phyloP scores from a whole-genome alignment of 2,888 invertebrate species.

The Scrobipalpa costella region DNA sequence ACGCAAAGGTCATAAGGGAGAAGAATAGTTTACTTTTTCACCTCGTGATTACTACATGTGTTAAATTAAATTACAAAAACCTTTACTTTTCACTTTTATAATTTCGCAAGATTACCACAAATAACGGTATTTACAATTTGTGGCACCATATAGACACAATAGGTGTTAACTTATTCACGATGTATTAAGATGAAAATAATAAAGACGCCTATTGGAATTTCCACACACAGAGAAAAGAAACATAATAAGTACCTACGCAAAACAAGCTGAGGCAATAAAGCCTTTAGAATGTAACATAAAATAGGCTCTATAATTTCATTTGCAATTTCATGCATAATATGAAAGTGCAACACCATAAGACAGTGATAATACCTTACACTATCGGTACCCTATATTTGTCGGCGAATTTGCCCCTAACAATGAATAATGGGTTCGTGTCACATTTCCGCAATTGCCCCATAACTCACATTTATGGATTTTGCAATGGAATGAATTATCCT shows the following conservation, averaged over 20 bases:
- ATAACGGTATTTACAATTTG: no score
- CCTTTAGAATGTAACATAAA: not conserved
- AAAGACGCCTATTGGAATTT: no score
- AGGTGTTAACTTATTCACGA: no score
- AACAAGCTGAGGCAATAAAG: not conserved
- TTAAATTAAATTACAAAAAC: no score
- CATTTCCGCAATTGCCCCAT: constrained; percentile 21
- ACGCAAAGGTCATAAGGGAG: no score
- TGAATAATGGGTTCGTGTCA: constrained; percentile 21
- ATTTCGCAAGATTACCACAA: no score
- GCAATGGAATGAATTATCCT: constrained; percentile 16
- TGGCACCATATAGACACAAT: no score
- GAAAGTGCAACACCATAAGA: constrained; percentile 14
- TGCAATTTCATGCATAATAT: constrained; percentile 11
- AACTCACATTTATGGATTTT: constrained; percentile 15
- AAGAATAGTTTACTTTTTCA: no score
- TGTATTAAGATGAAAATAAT: no score
- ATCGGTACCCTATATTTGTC: constrained; percentile 21
- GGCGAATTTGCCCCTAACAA: constrained; percentile 19
- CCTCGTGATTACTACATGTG: no score
- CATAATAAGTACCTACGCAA: not conserved
- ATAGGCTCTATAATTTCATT: not conserved
- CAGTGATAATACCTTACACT: constrained; percentile 13
- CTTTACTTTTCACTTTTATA: no score
- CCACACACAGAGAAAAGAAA: no score